These are phyloP conservation scores for Lampris megalopsis DNA, from an alignment of 2,113 vertebrate genomes.

Conservation along the genomic window DNA sequence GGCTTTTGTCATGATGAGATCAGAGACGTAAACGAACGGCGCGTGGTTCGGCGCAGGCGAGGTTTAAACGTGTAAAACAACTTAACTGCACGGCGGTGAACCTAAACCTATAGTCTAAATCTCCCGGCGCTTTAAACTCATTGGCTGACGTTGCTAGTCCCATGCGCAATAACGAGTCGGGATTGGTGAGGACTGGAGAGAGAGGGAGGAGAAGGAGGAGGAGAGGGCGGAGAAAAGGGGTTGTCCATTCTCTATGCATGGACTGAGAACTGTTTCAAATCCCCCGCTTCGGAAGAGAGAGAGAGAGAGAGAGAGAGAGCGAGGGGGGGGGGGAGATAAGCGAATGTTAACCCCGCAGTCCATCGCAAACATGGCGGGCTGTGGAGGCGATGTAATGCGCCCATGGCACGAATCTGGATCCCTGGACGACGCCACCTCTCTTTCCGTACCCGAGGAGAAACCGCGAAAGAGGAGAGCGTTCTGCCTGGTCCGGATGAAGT, in stretches of 20 bases:
- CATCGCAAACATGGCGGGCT: constrained; percentile 83
- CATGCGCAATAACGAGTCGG: background rate
- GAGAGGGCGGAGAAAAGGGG: background rate
- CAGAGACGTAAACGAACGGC: no score
- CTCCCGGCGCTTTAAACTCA: constrained; percentile 22
- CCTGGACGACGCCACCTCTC: constrained; percentile 66
- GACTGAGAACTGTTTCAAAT: constrained; percentile 41
- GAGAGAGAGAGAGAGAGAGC: no score
- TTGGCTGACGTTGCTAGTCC: constrained; percentile 27
- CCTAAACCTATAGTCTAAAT: background rate
- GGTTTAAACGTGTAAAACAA: no score
- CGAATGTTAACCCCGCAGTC: constrained; percentile 28
- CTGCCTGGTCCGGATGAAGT: constrained; percentile 87
- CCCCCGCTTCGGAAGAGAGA: constrained; percentile 7
- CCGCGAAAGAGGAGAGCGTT: constrained; percentile 86
- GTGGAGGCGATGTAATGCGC: constrained; percentile 66
- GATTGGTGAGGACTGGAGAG: constrained; percentile 43
- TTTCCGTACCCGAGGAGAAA: constrained; percentile 73
- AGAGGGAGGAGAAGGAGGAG: no score
- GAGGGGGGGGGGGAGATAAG: constrained; percentile 26
- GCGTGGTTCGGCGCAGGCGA: no score
- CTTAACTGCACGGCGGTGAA: no score
- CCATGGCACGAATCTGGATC: constrained; percentile 73
- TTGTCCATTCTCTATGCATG: background rate
- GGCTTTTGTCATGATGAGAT: no score